Base-by-base conservation (phyloP, 2,113 vertebrate species). In the Atherinomorus stipes region DNA sequence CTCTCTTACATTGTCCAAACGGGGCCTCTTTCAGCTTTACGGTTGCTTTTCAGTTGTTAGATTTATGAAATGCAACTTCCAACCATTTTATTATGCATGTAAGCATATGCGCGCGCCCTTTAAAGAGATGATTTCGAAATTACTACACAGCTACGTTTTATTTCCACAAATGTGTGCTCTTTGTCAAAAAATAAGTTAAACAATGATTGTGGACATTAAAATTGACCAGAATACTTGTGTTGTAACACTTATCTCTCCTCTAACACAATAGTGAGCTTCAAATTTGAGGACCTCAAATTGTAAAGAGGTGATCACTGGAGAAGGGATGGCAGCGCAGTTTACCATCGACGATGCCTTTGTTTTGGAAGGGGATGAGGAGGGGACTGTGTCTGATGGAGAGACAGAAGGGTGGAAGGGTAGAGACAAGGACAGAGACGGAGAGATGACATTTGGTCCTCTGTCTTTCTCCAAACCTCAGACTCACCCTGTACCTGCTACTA, bases 291-390 rank as follows among this genome's bases (percentile, higher is more conserved):
- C 59, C 70, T 26, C 49, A 21, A 56, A 62, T 77, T 66, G 68
- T 92, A 76, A n/a, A 90, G 64, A 86, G 85, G 78, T 34, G 3
- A 77, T 74, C 74, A 68, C 83, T 56, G n/a, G 28, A 22, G 45
- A 4, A 51, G 25, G 6, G 12, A 94, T 94, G 94, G 89, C 93
- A 62, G 85, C 93, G 15, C 92, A 90, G 81, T 94, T 95, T 37
- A 94, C 84, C 45, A 95, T 95, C 2, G 94, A 94, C 8, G 93
- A 95, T 47, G 93, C 94, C 5, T 94, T 94, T 42, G 91, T 88
- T 13, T 60, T 94, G 89, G 94, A 94, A 34, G 93, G 90, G 28
- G 93, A 94, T 7, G 93, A 93, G 57, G 93, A 94, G n/a, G 91
- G 78, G 38, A 88, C 66, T 10, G 83, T 78, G 51, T 84, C 87